Evolutionary conservation across 35 echinoderm and acorn worm species (phyloP).

Genomic region (Ptychodera flava): DNA sequence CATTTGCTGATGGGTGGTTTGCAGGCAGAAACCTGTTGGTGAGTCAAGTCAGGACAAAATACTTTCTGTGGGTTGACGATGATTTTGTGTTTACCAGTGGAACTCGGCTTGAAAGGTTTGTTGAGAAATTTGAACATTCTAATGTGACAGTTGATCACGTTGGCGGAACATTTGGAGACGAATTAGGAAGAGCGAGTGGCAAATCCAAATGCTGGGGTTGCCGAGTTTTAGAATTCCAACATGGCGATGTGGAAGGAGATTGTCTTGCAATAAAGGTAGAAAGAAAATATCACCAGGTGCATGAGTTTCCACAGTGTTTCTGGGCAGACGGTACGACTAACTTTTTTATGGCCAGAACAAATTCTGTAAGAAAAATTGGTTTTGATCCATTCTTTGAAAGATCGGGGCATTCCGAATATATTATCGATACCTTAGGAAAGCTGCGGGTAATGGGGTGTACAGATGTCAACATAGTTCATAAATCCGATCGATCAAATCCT

Average conservation of each 20-base stretch:
- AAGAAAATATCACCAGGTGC: not conserved
- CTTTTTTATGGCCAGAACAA: not conserved
- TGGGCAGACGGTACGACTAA: not conserved
- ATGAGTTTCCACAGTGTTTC: not conserved
- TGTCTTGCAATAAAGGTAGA: not conserved
- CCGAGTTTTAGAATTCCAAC: not conserved
- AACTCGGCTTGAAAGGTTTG: not conserved
- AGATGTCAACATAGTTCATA: not conserved
- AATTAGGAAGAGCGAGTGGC: not conserved
- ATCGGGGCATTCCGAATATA: not conserved
- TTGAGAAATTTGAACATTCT: not conserved
- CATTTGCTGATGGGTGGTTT: not conserved
- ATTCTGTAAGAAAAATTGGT: not conserved
- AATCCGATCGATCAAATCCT: not conserved
- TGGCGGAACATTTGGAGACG: not conserved
- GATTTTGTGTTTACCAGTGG: not conserved
- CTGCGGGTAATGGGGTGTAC: not conserved
- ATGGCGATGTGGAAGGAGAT: not conserved
- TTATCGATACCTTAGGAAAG: not conserved
- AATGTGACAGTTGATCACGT: not conserved
- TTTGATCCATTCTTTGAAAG: not conserved
- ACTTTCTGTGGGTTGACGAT: not conserved
- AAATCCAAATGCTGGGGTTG: not conserved
- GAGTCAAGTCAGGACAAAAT: not conserved
- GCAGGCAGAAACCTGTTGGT: not conserved